These are phyloP conservation scores for Leontopithecus rosalia DNA, from an alignment of 2,797 vertebrate genomes.

Conservation along the genomic window DNA sequence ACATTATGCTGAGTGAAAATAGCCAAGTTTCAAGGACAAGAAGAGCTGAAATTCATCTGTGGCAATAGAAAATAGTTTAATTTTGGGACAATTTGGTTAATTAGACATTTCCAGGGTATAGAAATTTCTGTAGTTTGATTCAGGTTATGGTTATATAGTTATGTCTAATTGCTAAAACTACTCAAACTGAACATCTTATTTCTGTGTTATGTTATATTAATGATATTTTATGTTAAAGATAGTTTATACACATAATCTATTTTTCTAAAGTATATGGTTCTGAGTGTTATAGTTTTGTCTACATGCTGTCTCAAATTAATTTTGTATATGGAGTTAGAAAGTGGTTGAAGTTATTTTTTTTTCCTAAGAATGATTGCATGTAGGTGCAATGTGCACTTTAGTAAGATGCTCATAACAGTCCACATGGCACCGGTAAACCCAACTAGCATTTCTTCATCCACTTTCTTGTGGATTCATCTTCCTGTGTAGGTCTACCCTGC, in stretches of 20 bases:
- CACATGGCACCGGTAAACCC: neutral
- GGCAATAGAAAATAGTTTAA: neutral
- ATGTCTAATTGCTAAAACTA: neutral
- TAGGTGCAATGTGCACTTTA: neutral
- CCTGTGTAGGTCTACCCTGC: neutral
- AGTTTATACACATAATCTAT: neutral
- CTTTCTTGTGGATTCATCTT: neutral
- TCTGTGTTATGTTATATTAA: conserved; percentile 9
- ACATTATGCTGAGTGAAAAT: neutral
- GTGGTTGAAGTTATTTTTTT: neutral
- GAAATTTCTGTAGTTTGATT: neutral
- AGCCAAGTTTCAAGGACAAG: neutral
- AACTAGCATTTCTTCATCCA: neutral
- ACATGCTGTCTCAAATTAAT: neutral
- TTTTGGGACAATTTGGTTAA: neutral
- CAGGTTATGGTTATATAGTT: neutral
- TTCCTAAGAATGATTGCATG: neutral
- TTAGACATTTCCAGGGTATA: neutral
- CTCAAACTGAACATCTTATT: neutral
- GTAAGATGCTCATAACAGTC: neutral
- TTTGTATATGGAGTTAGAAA: neutral
- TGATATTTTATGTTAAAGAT: neutral
- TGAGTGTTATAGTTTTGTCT: neutral
- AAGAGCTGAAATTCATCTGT: neutral
- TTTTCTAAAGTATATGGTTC: neutral